phyloP scores from a whole-genome alignment of 2,888 invertebrate genomes.

The Protophormia terraenovae region DNA sequence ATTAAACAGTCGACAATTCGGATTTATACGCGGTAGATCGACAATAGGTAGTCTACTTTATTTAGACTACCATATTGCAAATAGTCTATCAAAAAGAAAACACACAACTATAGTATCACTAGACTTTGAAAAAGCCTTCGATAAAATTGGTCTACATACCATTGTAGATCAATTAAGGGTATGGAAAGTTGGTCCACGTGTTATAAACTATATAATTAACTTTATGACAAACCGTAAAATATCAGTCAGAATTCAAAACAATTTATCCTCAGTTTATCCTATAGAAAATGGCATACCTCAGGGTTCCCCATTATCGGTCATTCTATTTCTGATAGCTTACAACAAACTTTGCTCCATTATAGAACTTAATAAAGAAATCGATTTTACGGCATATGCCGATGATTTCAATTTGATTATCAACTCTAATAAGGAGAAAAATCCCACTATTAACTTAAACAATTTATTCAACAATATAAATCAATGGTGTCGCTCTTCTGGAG shows the following conservation, averaged over 20 bases:
- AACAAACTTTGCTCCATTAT: neutral
- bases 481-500: neutral
- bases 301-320: too few relatives aligned
- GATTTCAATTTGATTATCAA: neutral
- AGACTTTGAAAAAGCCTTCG: neutral
- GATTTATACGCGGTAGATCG: constrained; percentile 41
- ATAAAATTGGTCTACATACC: neutral
- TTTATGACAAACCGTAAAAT: neutral
- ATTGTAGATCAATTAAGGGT: neutral
- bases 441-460: neutral
- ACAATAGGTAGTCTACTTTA: constrained; percentile 29
- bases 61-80: neutral
- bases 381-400: neutral
- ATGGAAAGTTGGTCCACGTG: neutral
- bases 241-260: neutral
- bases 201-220: neutral
- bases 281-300: neutral
- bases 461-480: neutral
- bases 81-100: neutral
- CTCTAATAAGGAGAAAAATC: neutral
- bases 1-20: constrained; percentile 21
- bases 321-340: neutral
- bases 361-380: neutral
- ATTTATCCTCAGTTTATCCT: neutral
- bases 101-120: neutral